Percentiles rank a stretch among this genome's conserved stretches.
phyloP scores from a whole-genome alignment of 2,888 invertebrate species.

The Fragum sueziense region DNA sequence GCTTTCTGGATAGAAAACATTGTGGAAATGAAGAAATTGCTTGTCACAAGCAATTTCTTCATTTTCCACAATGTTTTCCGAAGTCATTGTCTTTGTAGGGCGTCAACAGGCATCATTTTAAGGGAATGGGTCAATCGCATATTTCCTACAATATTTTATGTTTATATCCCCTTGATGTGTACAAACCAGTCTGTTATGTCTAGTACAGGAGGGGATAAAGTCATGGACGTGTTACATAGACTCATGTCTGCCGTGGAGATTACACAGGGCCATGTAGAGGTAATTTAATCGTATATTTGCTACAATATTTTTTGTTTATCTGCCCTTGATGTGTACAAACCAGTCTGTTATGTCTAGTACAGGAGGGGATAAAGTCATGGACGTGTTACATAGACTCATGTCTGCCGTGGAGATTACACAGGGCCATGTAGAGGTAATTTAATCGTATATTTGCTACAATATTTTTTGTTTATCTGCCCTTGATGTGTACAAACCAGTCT shows the following conservation, averaged over 20 bases:
- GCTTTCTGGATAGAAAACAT: no score
- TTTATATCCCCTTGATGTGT: slow-evolving; percentile 81
- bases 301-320: no score
- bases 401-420: slow-evolving; percentile 80
- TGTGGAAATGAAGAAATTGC: no score
- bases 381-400: slow-evolving; percentile 81
- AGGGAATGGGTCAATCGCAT: slow-evolving; percentile 75
- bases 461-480: slow-evolving; percentile 81
- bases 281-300: no score
- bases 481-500: slow-evolving; percentile 78
- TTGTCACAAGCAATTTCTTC: no score
- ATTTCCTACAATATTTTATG: slow-evolving; percentile 79
- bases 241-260: slow-evolving; percentile 80
- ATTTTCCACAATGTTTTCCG: no score
- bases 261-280: slow-evolving; percentile 79
- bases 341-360: slow-evolving; percentile 68
- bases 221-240: slow-evolving; percentile 81
- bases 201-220: slow-evolving; percentile 78
- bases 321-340: slow-evolving; percentile 80
- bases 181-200: slow-evolving; percentile 74
- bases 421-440: slow-evolving; percentile 79
- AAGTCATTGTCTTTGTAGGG: no score
- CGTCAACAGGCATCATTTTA: no score
- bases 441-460: no score
- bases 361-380: slow-evolving; percentile 81